Conservation (phyloP, 37 sponge, comb jelly and placozoan species). For the Eunapius fragilis region DNA sequence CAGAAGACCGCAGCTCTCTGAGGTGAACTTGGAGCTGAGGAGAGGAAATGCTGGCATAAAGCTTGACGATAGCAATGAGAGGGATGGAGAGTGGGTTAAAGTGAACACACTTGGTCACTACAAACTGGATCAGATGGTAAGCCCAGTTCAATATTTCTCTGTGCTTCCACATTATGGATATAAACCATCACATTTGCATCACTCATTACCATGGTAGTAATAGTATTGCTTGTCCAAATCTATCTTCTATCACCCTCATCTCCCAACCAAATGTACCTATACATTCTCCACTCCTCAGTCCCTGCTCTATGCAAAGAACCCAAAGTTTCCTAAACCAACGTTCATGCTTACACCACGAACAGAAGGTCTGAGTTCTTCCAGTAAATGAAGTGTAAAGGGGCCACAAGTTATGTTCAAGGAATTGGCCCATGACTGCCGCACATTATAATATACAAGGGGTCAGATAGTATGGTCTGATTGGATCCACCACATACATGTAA, state of each 20-base stretch:
- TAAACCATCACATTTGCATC: too few relatives aligned
- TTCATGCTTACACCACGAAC: constrained; percentile 35
- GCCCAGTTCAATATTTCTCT: neutral
- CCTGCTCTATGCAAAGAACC: constrained; percentile 28
- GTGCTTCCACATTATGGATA: too few relatives aligned
- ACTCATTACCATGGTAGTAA: too few relatives aligned
- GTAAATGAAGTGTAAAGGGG: constrained; percentile 12
- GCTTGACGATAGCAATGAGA: constrained; percentile 79
- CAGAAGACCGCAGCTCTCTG: constrained; percentile 61
- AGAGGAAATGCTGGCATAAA: constrained; percentile 28
- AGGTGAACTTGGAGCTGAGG: constrained; percentile 61
- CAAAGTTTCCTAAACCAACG: constrained; percentile 53
- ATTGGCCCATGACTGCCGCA: too few relatives aligned
- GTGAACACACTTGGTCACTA: constrained; percentile 97
- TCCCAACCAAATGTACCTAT: too few relatives aligned
- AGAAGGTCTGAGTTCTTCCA: constrained; percentile 29
- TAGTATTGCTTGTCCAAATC: too few relatives aligned
- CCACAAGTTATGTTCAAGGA: too few relatives aligned
- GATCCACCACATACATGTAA: too few relatives aligned
- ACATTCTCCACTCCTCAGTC: constrained; percentile 24
- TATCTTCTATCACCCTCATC: too few relatives aligned
- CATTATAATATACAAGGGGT: too few relatives aligned
- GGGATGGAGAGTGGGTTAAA: constrained; percentile 82
- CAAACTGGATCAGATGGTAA: constrained; percentile 80
- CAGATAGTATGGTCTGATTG: too few relatives aligned